Percentiles rank a stretch among this genome's conserved stretches.
phyloP scores from a whole-genome alignment of 2,113 vertebrate species.

The Onychostruthus taczanowskii region DNA sequence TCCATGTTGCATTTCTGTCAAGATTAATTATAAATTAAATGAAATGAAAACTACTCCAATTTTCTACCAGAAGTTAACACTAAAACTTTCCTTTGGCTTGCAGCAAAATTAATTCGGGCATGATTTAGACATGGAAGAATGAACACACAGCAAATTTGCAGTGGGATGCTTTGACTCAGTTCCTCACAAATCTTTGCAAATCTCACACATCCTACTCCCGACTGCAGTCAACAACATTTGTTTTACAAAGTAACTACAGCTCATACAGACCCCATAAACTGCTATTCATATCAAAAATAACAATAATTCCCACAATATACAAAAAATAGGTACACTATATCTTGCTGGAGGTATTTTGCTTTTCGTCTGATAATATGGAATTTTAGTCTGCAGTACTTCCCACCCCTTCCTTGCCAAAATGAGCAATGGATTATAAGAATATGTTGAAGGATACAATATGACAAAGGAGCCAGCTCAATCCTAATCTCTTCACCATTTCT shows the following conservation, averaged over 20 bases:
- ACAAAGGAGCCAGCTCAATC: background rate
- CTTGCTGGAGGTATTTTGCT: background rate
- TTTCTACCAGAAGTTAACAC: background rate
- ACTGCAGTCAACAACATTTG: background rate
- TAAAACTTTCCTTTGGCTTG: background rate
- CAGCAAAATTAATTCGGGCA: background rate
- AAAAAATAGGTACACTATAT: background rate
- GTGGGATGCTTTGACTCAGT: background rate
- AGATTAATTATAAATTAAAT: background rate
- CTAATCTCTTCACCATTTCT: background rate
- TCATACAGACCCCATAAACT: background rate
- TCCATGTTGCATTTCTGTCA: background rate
- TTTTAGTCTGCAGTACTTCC: background rate
- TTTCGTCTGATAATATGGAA: accelerated
- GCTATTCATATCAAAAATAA: background rate
- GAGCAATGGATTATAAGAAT: background rate
- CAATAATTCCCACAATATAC: background rate
- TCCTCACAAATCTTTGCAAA: background rate
- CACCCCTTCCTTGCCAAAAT: background rate
- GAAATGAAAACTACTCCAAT: background rate
- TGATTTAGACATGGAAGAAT: background rate
- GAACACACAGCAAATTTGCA: background rate
- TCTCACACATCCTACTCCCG: background rate
- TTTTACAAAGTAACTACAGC: background rate
- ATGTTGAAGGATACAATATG: background rate